phyloP scores from a whole-genome alignment of 1,140 invertebrate species.

The Drosophila simulans region DNA sequence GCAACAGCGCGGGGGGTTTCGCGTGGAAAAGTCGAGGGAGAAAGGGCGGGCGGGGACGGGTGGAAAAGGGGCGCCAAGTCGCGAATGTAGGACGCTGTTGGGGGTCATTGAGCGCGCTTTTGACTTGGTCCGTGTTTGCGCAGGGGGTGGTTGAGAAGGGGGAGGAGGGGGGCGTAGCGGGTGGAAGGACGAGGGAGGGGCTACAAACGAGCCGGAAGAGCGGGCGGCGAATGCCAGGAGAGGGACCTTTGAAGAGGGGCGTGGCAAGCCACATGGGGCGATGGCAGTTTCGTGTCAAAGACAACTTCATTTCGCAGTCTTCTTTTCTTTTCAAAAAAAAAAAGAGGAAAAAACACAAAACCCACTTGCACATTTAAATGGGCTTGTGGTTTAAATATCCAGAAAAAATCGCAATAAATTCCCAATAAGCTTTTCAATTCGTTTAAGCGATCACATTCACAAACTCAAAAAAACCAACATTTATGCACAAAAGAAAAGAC shows the following conservation, averaged over 20 bases:
- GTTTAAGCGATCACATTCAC: background rate
- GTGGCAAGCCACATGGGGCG: slow-evolving; percentile 44
- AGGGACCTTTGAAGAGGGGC: slow-evolving; percentile 13
- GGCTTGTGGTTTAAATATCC: background rate
- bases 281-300: slow-evolving; percentile 54
- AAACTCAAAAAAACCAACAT: background rate
- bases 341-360: background rate
- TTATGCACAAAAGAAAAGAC: background rate
- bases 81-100: slow-evolving; percentile 69
- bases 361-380: background rate
- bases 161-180: background rate
- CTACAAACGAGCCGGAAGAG: background rate
- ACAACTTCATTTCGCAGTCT: slow-evolving; percentile 65
- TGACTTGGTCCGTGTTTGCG: slow-evolving; percentile 17
- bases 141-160: background rate
- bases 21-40: background rate
- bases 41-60: background rate
- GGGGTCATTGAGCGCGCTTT: slow-evolving; percentile 54
- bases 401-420: background rate
- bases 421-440: background rate
- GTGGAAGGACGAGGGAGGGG: too few species aligned
- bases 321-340: background rate
- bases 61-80: slow-evolving; percentile 23
- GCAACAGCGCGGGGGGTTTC: slow-evolving; percentile 6
- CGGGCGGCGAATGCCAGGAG: background rate